Evolutionary conservation across 2,113 vertebrate genomes (phyloP).

Genomic region (Cinclus cinclus): DNA sequence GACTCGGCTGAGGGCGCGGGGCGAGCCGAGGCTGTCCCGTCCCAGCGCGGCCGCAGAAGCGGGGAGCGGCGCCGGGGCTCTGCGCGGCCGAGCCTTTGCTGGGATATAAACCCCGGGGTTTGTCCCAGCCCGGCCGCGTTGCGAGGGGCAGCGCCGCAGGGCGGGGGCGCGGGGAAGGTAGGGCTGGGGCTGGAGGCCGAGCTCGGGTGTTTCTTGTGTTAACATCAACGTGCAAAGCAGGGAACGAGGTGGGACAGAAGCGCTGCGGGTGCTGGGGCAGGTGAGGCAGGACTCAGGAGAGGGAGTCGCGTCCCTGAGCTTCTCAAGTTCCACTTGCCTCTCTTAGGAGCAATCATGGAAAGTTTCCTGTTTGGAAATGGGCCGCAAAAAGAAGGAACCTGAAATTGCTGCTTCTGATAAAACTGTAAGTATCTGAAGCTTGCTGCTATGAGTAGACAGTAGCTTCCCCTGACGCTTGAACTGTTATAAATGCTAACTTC

Average conservation of each 20-base stretch:
- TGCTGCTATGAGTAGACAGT: background rate
- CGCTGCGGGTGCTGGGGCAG: background rate
- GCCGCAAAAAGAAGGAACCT: background rate
- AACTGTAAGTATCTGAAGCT: background rate
- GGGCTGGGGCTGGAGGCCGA: background rate
- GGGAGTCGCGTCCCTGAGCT: background rate
- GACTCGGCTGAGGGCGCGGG: background rate
- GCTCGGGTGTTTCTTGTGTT: background rate
- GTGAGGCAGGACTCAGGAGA: too few species aligned
- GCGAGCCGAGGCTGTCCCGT: too few species aligned
- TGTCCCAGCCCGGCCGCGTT: background rate
- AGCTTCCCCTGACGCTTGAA: background rate
- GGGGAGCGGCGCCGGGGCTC: background rate
- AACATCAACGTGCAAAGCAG: too few species aligned
- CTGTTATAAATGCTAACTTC: background rate
- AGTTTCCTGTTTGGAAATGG: background rate
- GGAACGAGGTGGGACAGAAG: background rate
- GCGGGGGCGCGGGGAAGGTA: too few species aligned
- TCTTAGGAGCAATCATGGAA: background rate
- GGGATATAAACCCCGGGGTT: accelerated
- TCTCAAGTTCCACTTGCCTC: background rate
- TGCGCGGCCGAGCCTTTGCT: background rate
- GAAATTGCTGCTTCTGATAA: background rate
- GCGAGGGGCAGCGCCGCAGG: background rate
- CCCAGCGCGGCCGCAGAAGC: background rate